Evolutionary conservation across 2,113 vertebrate genomes (phyloP).

Genomic region (Choloepus hoffmanni): DNA sequence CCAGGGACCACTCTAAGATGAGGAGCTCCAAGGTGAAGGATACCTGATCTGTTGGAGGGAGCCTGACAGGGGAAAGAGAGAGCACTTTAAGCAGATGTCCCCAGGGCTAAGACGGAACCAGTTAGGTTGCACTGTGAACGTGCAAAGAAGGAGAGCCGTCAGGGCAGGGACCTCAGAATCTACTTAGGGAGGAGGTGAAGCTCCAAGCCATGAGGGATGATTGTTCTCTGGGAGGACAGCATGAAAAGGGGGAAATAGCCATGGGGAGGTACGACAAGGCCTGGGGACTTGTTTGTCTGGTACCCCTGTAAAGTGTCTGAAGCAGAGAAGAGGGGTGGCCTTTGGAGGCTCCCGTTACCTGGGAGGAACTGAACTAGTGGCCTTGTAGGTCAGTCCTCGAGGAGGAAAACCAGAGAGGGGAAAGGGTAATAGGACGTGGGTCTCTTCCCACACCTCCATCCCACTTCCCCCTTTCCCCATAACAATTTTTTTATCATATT

Average conservation of each 20-base stretch:
- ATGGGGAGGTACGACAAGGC: not conserved
- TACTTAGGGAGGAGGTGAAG: rapidly evolving
- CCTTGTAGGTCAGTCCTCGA: not conserved
- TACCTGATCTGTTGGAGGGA: not conserved
- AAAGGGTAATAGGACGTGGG: rapidly evolving
- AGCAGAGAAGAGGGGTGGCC: not conserved
- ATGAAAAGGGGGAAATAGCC: not conserved
- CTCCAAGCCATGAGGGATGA: not conserved
- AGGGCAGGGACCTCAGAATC: rapidly evolving
- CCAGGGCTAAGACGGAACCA: not conserved
- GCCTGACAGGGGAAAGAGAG: not conserved
- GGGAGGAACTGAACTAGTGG: too few species aligned
- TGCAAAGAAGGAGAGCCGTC: not conserved
- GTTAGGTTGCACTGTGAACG: not conserved
- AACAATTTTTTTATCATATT: too few species aligned
- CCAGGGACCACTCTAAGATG: not conserved
- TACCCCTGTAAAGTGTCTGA: not conserved
- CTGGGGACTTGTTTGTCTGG: not conserved
- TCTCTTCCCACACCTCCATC: too few species aligned
- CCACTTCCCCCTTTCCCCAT: too few species aligned
- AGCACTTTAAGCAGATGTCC: not conserved
- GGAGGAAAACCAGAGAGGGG: not conserved
- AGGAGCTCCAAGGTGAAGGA: not conserved
- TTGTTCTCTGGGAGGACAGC: too few species aligned
- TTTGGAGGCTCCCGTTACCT: not conserved